phyloP scores from a whole-genome alignment of 2,113 vertebrate genomes.

The Nothobranchius furzeri region DNA sequence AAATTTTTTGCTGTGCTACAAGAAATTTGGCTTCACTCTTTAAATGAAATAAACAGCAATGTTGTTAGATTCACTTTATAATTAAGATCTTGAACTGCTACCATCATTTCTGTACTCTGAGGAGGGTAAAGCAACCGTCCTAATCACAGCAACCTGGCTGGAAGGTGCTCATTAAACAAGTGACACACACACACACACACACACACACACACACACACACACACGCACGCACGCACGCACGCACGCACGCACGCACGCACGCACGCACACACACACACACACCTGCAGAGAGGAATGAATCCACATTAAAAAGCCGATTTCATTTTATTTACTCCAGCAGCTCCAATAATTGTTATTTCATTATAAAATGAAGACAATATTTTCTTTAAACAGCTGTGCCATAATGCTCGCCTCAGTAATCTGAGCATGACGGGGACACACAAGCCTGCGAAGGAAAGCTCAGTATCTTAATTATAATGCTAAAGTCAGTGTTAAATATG shows the following conservation, averaged over 20 bases:
- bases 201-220: constrained; percentile 23
- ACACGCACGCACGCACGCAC: neutral
- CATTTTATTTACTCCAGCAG: constrained; percentile 59
- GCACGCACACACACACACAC: no score
- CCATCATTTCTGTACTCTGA: constrained; percentile 59
- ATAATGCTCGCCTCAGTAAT: constrained; percentile 10
- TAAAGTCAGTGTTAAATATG: constrained; percentile 9
- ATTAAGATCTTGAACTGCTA: constrained; percentile 59
- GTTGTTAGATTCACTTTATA: constrained; percentile 57
- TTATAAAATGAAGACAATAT: constrained; percentile 36
- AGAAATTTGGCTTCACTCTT: no score
- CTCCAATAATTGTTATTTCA: constrained; percentile 49
- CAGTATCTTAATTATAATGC: constrained; percentile 27
- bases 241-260: no score
- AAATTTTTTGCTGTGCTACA: no score
- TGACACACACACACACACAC: constrained; percentile 16
- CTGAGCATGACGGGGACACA: neutral
- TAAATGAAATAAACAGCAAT: neutral
- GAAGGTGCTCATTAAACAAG: constrained; percentile 67
- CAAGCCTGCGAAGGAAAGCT: neutral
- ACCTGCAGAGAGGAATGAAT: neutral
- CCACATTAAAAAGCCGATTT: constrained; percentile 21
- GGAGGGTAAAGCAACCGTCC: constrained; percentile 55
- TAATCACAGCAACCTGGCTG: constrained; percentile 64
- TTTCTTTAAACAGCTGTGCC: constrained; percentile 43